These are phyloP conservation scores for Alauda arvensis DNA, from an alignment of 2,797 vertebrate genomes.

Conservation along the genomic window DNA sequence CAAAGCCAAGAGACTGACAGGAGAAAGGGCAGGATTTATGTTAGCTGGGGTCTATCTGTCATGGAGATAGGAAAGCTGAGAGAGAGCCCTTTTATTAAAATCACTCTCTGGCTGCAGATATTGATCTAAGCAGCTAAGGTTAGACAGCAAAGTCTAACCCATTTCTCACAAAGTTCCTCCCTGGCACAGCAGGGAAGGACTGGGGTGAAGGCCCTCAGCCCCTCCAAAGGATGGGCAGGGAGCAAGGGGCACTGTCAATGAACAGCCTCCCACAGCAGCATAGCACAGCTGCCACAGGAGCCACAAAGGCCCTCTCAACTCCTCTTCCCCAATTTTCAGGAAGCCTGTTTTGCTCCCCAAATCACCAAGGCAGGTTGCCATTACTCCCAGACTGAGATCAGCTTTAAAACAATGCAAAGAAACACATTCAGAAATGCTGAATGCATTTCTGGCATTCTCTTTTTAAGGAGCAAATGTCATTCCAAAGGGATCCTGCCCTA, in stretches of 20 bases:
- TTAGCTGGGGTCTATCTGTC: slow-evolving; percentile 52
- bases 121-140: slow-evolving; percentile 54
- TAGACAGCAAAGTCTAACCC: slow-evolving; percentile 26
- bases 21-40: slow-evolving; percentile 62
- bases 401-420: not conserved
- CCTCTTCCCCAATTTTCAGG: not conserved
- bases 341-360: not conserved
- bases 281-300: not conserved
- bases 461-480: not conserved
- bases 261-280: fast-evolving
- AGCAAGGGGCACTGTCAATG: not conserved
- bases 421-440: not conserved
- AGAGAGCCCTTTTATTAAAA: slow-evolving; percentile 62
- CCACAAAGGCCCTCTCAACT: not conserved
- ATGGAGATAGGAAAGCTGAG: slow-evolving; percentile 58
- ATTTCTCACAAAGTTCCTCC: slow-evolving; percentile 15
- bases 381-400: not conserved
- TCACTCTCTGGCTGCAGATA: slow-evolving; percentile 46
- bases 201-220: not conserved
- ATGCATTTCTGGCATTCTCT: not conserved
- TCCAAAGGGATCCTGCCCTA: not conserved
- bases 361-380: not conserved
- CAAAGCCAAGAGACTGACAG: slow-evolving; percentile 53
- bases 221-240: not conserved
- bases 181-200: not conserved